Base-by-base conservation (phyloP, 35 echinoderm and acorn worm species). In the Apostichopus japonicus region DNA sequence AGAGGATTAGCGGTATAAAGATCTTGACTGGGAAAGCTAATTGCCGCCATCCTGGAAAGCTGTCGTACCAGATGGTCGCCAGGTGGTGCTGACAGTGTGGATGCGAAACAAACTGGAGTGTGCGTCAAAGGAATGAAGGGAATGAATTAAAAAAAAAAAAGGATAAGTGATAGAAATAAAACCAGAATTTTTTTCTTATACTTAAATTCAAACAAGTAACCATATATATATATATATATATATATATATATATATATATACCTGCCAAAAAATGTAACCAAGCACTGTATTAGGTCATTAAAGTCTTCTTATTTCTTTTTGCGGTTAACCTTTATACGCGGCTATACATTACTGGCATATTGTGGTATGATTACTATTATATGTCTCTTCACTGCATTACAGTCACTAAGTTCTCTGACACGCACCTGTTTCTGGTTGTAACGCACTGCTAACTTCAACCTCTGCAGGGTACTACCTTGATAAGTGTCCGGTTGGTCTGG, bases 41-140 rank as follows among this genome's bases (percentile, higher is more conserved):
- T 55, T 90, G 91, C n/a, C 97, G 92, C 95, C 95, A 99, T 24
- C 93, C 90, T 2, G 97, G 97, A 80, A 99, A 93, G 22, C 93
- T 92, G 19, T 94, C 80, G 77, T 99, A 99, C 97, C 97, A 99
- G 24, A 99, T 91, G 0, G 97, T 99, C 14, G 97, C 95, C n/a
- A 99, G 82, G 53, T 96, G 93, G 79, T 99, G 97, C 78, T 99
- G 97, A 51, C 95, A 96, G 24, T 99, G 93, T 27, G 97, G 92
- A 92, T 99, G 97, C 1, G 97, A 93, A 5, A 99, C 97, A 83
- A 99, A 99, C 97, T 99, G 79, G 59, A 55, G 77, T 5, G 72
- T 75, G 71, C 16, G 4, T 67, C 63, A 75, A 21, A 19, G 17
- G n/a, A 21, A 7, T 21, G 71, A 7, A 21, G 17, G 17, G 22